Evolutionary conservation across 2,888 invertebrate species (phyloP).

Genomic region (Bhutanitis thaidina): DNA sequence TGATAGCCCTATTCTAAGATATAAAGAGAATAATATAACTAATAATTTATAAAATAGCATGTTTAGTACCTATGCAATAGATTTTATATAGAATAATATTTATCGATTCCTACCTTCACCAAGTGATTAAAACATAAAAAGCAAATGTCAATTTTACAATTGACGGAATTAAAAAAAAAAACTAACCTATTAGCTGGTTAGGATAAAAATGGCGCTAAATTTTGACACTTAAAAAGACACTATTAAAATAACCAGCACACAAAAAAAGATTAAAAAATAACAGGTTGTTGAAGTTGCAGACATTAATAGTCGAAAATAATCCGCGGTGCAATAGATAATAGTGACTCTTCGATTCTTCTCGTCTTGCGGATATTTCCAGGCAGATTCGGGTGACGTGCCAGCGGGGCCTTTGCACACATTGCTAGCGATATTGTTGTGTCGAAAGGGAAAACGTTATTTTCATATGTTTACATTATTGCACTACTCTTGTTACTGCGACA

Average conservation of each 20-base stretch:
- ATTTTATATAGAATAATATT: constrained; percentile 19
- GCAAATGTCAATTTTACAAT: constrained; percentile 18
- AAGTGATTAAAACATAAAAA: constrained; percentile 30
- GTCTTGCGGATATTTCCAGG: constrained; percentile 45
- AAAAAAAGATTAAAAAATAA: not conserved
- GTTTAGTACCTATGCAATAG: constrained; percentile 21
- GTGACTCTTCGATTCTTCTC: constrained; percentile 12
- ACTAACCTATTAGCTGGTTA: not conserved
- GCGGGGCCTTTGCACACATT: constrained; percentile 73
- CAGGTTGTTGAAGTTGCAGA: not conserved
- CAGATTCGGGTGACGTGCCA: constrained; percentile 68
- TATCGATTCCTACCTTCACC: constrained; percentile 58
- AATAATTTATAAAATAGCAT: constrained; percentile 45
- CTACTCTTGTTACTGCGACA: not conserved
- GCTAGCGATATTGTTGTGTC: constrained; percentile 66
- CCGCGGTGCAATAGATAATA: not conserved
- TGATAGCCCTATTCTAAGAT: constrained; percentile 24
- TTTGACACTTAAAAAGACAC: constrained; percentile 4
- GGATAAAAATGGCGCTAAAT: not conserved
- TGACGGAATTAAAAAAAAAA: not conserved
- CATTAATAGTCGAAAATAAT: not conserved
- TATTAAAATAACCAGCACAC: not conserved
- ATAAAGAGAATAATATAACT: constrained; percentile 19
- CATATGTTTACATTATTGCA: not conserved
- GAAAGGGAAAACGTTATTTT: constrained; percentile 41